Conservation (phyloP, 2,113 vertebrate genomes). For the Haliaeetus leucogaster region DNA sequence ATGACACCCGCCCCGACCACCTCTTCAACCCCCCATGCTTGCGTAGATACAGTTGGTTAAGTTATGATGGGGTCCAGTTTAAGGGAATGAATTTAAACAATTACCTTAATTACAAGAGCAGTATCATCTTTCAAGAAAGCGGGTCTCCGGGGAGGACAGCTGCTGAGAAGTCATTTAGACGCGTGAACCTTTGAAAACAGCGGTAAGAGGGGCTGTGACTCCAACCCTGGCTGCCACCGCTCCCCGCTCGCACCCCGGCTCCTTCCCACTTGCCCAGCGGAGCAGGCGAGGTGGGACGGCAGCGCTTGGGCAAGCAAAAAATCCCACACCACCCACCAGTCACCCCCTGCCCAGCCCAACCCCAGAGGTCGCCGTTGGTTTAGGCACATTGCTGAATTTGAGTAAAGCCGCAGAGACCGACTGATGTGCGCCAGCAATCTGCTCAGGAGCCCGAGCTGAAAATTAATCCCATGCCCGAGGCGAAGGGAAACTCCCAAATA, state of each 20-base stretch:
- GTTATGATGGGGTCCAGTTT: not conserved
- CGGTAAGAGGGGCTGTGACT: not conserved
- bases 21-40: not conserved
- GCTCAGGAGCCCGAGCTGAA: not conserved
- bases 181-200: not conserved
- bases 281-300: not conserved
- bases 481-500: not conserved
- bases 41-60: not conserved
- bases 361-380: not conserved
- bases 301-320: fast-evolving
- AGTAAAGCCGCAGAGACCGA: fast-evolving
- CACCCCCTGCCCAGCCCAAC: not conserved
- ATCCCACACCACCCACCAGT: fast-evolving
- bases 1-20: not conserved
- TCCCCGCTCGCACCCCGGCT: fast-evolving
- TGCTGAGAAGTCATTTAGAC: not conserved
- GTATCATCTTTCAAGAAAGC: constrained; percentile 35
- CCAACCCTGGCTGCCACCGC: not conserved
- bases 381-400: not conserved
- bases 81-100: constrained; percentile 46
- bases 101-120: constrained; percentile 48
- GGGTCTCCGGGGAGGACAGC: constrained; percentile 16
- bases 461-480: not conserved
- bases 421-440: not conserved
- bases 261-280: fast-evolving